Evolutionary conservation across 2,113 vertebrate genomes (phyloP), one percentile per base, ranked within the genome.

Genomic region (Syngnathus floridae): DNA sequence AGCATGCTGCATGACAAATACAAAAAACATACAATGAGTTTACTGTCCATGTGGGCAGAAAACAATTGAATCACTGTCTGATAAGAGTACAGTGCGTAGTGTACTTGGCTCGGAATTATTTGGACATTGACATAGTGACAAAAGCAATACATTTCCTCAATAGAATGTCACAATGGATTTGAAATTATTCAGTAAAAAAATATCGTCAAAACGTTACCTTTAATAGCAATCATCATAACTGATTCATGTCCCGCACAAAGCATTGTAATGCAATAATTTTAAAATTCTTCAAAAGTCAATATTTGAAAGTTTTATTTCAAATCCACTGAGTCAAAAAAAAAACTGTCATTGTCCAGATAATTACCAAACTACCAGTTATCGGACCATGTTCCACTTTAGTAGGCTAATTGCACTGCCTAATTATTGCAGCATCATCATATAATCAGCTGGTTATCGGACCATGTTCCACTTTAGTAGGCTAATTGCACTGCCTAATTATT

Each of bases 1-100:
- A 58, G 74, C 85, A 86, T 83, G 80, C 81, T 74, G 58, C 46
- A 36, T 81, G 79, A 78, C 63, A 56, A 65, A 79, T 71, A 75
- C 74, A 61, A 37, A 77, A 74, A 72, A 62, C 64, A 79, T 75
- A 77, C 38, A 22, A 63, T 38, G 62, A 61, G 13, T 70, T 76
- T 26, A 71, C 65, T 51, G 19, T 78, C 55, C 26, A 77, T 70
- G 62, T 67, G 61, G 45, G 68, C 71, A 54, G 73, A 46, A 63
- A 69, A 71, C 22, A 48, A 69, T 37, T 21, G 26, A 51, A 19
- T 62, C 35, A 79, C 60, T 74, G 64, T 21, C 45, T 19, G 16
- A 54, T 69, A 68, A 73, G 69, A 63, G 66, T 6, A 70, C 67
- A 74, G 75, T 67, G 26, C 46, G 35, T 77, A 69, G 55, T 65